Evolutionary conservation across 2,888 invertebrate species (phyloP), one percentile per base, ranked within the genome.

Genomic region (Argynnis bischoffii): DNA sequence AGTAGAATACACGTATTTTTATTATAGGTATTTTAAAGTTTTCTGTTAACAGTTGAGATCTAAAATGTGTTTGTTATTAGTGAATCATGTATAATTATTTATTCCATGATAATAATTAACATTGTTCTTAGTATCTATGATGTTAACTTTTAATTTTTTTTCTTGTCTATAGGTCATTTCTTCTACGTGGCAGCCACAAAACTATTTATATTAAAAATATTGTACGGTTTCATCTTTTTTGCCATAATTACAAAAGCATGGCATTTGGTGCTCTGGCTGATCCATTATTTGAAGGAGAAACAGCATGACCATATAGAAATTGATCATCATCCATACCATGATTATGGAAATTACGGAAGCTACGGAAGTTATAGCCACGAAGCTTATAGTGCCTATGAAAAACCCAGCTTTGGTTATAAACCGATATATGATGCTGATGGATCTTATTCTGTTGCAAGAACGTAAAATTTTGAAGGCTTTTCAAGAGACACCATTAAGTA

Each of bases 141-240:
- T 41, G 11, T 11, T 41, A 41, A 41, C 2, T 2, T 35, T 5
- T 35, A 6, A 6, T 11, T 18, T 26, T 66, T 78, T 70, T 65
- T 50, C 74, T 85, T 86, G 83, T 85, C 69, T 77, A 26, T 90
- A 92, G 92, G 87, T 59, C 90, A 90, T 69, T 89, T 92, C 73
- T 83, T 90, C 81, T 92, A 88, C 80, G 89, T 87, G 1, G 86
- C 85, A 0, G 89, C 89, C 2, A 87, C 89, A 1, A 92, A 92
- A 69, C 67, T 92, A 0, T 83, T 92, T 70, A 80, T 92, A 0
- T 71, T 92, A 41, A 92, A 92, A 68, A 78, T 92, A 0, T 77
- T 91, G 0, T 92, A 92, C 60, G 92, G 90, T 2, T 82, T 82
- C 1, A 77, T 92, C 5, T 87, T 92, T 75, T 90, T 81, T 75